Conservation (phyloP, 2,113 vertebrate genomes). For the Pygoscelis antarcticus region DNA sequence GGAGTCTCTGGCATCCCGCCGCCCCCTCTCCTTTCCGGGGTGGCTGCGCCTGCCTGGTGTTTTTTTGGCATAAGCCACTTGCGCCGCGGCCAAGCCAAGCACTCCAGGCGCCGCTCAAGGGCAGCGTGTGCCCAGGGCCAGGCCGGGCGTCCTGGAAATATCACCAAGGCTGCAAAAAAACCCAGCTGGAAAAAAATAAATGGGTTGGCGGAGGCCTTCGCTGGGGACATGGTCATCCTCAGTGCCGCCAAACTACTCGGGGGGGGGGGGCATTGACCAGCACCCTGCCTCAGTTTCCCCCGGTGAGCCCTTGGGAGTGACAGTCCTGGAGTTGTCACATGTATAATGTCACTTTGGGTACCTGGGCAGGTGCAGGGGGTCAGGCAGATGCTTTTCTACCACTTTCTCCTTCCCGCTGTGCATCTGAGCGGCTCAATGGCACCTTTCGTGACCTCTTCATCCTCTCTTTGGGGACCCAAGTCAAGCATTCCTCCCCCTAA, state of each 20-base stretch:
- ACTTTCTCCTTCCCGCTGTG: neutral
- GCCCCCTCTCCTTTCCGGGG: neutral
- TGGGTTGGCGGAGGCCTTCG: neutral
- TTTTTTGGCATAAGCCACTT: neutral
- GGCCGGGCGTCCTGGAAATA: neutral
- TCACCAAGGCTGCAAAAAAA: constrained; percentile 1
- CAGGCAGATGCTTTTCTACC: neutral
- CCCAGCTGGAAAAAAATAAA: neutral
- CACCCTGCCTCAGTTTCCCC: neutral
- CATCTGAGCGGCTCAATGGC: neutral
- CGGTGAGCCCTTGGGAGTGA: neutral
- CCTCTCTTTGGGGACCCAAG: neutral
- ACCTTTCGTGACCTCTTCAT: neutral
- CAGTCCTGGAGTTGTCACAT: neutral
- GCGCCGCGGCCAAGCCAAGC: neutral
- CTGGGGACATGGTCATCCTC: fast-evolving
- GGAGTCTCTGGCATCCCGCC: neutral
- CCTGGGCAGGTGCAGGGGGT: no score
- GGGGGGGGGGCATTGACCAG: fast-evolving
- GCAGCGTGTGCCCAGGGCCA: neutral
- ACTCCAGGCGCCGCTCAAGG: constrained; percentile 37
- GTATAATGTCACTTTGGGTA: neutral
- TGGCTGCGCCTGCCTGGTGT: fast-evolving
- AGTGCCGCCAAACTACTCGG: fast-evolving
- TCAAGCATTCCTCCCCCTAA: neutral